Evolutionary conservation across 92 coral and sea anemone genomes (phyloP).

Genomic region (Paragorgia papillata): DNA sequence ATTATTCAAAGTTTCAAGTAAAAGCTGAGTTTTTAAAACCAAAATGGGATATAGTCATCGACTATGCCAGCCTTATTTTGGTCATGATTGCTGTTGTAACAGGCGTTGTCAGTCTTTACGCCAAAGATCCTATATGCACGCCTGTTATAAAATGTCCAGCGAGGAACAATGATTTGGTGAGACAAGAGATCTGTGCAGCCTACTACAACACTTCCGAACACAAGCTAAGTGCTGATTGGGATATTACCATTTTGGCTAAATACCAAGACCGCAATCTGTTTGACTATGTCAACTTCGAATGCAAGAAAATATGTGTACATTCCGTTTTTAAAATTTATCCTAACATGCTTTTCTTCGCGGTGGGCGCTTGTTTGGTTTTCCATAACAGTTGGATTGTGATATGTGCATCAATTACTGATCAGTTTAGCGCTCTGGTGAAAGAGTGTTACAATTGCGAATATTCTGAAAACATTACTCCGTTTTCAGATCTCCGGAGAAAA

Average conservation of each 20-base stretch:
- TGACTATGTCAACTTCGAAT: constrained; percentile 13
- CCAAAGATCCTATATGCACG: constrained; percentile 3
- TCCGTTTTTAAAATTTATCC: not conserved
- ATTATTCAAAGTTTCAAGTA: no score
- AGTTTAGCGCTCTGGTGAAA: not conserved
- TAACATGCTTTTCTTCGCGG: not conserved
- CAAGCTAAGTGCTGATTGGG: no score
- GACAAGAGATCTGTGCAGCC: not conserved
- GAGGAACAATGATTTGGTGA: not conserved
- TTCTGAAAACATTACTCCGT: no score
- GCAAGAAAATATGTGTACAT: not conserved
- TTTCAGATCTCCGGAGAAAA: no score
- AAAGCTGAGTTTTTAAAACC: constrained; percentile 20
- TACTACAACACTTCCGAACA: not conserved
- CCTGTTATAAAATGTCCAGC: not conserved
- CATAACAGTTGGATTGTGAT: not conserved
- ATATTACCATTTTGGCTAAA: not conserved
- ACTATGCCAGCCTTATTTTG: not conserved
- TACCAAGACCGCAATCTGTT: constrained; percentile 13
- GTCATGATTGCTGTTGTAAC: not conserved
- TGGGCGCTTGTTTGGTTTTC: constrained; percentile 10
- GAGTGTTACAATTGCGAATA: not conserved
- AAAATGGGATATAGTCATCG: not conserved
- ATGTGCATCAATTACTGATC: not conserved
- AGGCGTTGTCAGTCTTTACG: constrained; percentile 13